Evolutionary conservation across 2,797 vertebrate species (phyloP), one percentile per base, ranked within the genome.

Genomic region (Hafferia zeledoni): DNA sequence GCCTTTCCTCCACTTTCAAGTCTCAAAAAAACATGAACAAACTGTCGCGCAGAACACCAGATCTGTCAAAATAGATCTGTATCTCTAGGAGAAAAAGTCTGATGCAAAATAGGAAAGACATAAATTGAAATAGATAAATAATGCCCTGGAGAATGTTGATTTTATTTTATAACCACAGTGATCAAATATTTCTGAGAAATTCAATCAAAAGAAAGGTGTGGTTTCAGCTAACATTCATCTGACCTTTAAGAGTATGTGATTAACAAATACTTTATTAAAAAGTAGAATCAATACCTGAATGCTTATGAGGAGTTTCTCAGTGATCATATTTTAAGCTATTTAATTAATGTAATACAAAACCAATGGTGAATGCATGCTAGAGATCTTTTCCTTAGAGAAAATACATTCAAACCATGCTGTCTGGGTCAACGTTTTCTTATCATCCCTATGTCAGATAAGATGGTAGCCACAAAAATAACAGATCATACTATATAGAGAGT

Each of bases 101-200:
- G 63, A 75, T 91, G 75, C 27, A 95, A 96, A 95, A 59, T 11
- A 90, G 33, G 69, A 96, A 67, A 88, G 78, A 87, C 30, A 55
- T 60, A 80, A 93, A 88, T 89, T 78, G 70, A 88, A 96, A 88
- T 44, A 93, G 60, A 93, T 86, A 96, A 94, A 94, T 87, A 76
- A 94, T 75, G 35, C 87, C 84, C 76, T 28, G 12, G 84, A 87
- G 87, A 95, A 82, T 33, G 60, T 46, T 87, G 70, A 79, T 80
- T 92, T 93, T 93, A 76, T 86, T 90, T 94, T 83, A 83, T 44
- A 86, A 85, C 10, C 50, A 43, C 87, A 90, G 27, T 71, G 74
- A 96, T 94, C 59, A 97, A 92, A 61, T 89, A 94, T 83, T 97
- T 93, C 37, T 61, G 90, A 95, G 72, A 95, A 96, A 96, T 85